Base-by-base conservation (phyloP, 92 coral and sea anemone species). In the Chrysogorgia sp. region DNA sequence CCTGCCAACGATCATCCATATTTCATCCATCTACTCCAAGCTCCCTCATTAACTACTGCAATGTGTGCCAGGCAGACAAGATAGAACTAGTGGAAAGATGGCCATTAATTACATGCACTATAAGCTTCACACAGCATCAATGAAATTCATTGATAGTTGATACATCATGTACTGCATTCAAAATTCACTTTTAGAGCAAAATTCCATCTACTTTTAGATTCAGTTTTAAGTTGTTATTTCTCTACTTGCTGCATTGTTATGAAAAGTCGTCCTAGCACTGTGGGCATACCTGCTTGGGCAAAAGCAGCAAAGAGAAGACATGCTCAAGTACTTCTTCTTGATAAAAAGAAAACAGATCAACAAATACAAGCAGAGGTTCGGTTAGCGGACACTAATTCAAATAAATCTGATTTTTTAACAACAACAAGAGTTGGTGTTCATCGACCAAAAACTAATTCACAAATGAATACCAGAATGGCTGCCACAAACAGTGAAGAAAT, bases 261-360 rank as follows among this genome's bases (percentile, higher is more conserved):
- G 21, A 94, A 89, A 86, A 94, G 86, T 49, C 91, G 92, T 10
- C 98, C 98, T 0, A 90, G 85, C 71, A 94, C 98, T 9, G 97
- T 91, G 19, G 98, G 98, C 0, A 85, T 91, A 10, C 98, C 98
- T 13, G 98, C 98, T 1, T 94, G 98, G 98, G 98, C 98, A 3
- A 96, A 91, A 68, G 99, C 99, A 32, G 96, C 96, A 20, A 88
- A 88, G 67, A 85, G 92, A 67, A 52, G 97, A 30, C 74, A 82
- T 24, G 89, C 90, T 25, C 91, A 90, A 72, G 82, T 91, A 12
- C 77, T 77, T 56, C 88, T 78, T 58, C 81, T 96, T 41, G 92
- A 96, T 37, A 91, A 87, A 76, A 92, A 96, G 34, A 96, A 91
- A 57, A 86, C 96, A 23, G 62, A 83, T 29, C 84, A 85, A 47